Percentiles rank a stretch among this genome's conserved stretches.
Evolutionary conservation across 1,140 invertebrate species (phyloP).

Genomic region (Dendrolimus punctatus): DNA sequence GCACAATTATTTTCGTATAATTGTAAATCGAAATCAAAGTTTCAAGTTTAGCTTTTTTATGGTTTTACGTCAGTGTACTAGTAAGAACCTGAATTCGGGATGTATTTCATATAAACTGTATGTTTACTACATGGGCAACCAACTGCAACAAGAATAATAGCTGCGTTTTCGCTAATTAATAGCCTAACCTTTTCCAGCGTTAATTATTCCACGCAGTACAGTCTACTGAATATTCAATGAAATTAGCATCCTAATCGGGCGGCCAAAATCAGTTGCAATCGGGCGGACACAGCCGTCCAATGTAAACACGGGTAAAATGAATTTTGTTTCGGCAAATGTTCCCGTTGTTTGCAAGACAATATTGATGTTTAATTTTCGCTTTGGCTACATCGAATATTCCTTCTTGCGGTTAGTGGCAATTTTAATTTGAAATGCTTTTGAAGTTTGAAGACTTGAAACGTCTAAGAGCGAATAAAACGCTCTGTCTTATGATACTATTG

Average conservation of each 20-base stretch:
- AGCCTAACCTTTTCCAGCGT: conserved; percentile 10
- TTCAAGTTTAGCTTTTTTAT: too few relatives aligned
- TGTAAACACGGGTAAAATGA: conserved; percentile 15
- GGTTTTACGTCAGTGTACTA: too few relatives aligned
- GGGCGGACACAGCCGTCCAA: conserved; percentile 5
- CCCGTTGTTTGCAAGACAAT: conserved; percentile 22
- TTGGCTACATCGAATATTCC: conserved; percentile 7
- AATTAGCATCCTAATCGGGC: conserved; percentile 33
- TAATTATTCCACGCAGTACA: conserved; percentile 20
- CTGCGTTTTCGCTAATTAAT: not conserved
- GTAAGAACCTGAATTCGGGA: too few relatives aligned
- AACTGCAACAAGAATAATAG: too few relatives aligned
- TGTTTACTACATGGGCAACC: too few relatives aligned
- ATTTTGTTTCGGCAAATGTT: conserved; percentile 17
- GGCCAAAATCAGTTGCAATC: conserved; percentile 23
- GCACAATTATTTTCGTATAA: not conserved
- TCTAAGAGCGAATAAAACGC: not conserved
- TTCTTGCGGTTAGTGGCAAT: conserved; percentile 6
- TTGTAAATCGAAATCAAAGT: not conserved
- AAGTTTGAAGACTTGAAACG: not conserved
- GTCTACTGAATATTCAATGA: conserved; percentile 13
- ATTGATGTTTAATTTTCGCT: conserved; percentile 18
- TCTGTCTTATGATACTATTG: too few relatives aligned
- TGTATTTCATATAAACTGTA: too few relatives aligned
- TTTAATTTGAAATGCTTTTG: conserved; percentile 5